These are phyloP conservation scores for Penaeus indicus DNA, from an alignment of 1,140 invertebrate genomes.

Conservation along the genomic window DNA sequence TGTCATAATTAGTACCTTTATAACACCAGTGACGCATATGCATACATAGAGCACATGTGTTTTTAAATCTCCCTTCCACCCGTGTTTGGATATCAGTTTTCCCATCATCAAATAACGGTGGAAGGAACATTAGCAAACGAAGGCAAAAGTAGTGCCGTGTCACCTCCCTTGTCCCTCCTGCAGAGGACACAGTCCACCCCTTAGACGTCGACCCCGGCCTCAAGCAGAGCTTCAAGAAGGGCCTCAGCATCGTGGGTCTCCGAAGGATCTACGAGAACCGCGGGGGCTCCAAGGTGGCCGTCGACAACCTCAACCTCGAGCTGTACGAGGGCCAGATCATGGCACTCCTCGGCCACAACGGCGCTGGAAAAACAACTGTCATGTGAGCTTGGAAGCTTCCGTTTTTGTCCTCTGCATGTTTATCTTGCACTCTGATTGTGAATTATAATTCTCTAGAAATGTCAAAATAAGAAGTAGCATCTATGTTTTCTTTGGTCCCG, in stretches of 20 bases:
- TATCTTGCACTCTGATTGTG: not conserved
- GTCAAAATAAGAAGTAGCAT: too few species aligned
- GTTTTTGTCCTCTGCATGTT: not conserved
- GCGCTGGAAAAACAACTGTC: slow-evolving; percentile 76
- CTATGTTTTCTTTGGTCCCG: not conserved
- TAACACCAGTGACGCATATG: too few species aligned
- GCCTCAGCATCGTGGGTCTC: slow-evolving; percentile 47
- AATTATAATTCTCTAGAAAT: too few species aligned
- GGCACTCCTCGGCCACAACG: slow-evolving; percentile 75
- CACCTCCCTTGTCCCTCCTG: not conserved
- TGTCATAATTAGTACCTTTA: too few species aligned
- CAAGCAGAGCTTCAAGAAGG: slow-evolving; percentile 56
- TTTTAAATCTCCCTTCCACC: too few species aligned
- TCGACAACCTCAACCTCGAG: slow-evolving; percentile 81
- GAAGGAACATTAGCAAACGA: too few species aligned
- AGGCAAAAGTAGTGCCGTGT: too few species aligned
- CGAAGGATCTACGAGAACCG: slow-evolving; percentile 62
- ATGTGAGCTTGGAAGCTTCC: slow-evolving; percentile 67
- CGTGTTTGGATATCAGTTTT: too few species aligned
- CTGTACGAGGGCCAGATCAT: slow-evolving; percentile 77
- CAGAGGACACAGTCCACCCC: slow-evolving; percentile 47
- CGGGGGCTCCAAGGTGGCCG: slow-evolving; percentile 70
- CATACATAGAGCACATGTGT: too few species aligned
- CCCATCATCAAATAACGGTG: too few species aligned
- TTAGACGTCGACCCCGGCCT: slow-evolving; percentile 48